Percentiles rank a stretch among this genome's conserved stretches.
Conservation (phyloP, 2,113 vertebrate species). For the Sebastes schlegelii region DNA sequence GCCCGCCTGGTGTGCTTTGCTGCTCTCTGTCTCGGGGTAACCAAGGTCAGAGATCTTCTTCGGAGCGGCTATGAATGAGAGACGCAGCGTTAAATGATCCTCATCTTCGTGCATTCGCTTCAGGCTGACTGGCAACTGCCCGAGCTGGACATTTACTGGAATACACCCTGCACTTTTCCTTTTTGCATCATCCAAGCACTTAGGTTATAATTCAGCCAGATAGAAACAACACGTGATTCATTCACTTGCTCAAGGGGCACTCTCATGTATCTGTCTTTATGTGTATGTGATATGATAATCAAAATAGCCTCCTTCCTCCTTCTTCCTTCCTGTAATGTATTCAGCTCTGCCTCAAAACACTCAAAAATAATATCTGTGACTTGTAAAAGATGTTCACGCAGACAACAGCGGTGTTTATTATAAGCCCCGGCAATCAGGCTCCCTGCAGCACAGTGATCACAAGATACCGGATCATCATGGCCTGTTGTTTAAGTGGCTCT, state of each 20-base stretch:
- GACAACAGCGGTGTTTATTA: conserved; percentile 22
- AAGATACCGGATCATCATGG: conserved; percentile 40
- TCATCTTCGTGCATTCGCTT: conserved; percentile 8
- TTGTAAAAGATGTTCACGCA: conserved; percentile 16
- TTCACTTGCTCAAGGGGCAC: neutral
- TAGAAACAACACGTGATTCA: neutral
- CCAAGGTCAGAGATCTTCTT: conserved; percentile 65
- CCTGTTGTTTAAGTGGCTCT: conserved; percentile 45
- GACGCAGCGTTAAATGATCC: conserved; percentile 66
- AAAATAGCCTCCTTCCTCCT: neutral
- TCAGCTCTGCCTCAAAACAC: neutral
- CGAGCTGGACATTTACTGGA: conserved; percentile 28
- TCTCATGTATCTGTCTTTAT: neutral
- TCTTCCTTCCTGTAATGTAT: conserved; percentile 11
- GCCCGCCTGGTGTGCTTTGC: conserved; percentile 1
- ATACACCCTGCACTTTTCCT: conserved; percentile 7
- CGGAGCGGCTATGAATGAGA: conserved; percentile 43
- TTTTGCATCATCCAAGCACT: neutral
- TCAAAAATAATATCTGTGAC: conserved; percentile 6
- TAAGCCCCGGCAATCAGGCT: conserved; percentile 29
- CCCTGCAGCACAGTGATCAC: conserved; percentile 31
- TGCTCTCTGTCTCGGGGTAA: conserved; percentile 26
- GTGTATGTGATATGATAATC: neutral
- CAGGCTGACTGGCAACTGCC: conserved; percentile 9
- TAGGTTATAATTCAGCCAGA: neutral